Evolutionary conservation across 2,797 vertebrate genomes (phyloP).

Genomic region (Leptatherina wallacei): DNA sequence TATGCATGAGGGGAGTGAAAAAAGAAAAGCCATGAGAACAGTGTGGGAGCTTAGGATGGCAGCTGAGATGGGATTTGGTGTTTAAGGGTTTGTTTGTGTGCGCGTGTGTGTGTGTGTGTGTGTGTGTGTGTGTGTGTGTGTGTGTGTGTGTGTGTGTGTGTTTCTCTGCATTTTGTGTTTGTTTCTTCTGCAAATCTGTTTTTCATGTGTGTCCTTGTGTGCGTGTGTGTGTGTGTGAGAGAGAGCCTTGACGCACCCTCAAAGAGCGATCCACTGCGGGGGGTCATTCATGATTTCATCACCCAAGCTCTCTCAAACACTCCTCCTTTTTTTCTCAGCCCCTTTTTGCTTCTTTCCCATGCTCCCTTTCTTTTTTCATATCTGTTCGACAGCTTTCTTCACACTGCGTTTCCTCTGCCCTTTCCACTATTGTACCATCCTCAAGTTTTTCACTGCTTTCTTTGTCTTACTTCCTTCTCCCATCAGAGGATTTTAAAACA

Average conservation of each 20-base stretch:
- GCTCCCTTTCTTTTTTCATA: slow-evolving; percentile 60
- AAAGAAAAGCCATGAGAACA: slow-evolving; percentile 30
- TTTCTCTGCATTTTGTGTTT: slow-evolving; percentile 48
- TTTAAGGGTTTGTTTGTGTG: slow-evolving; percentile 23
- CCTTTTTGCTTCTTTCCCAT: slow-evolving; percentile 66
- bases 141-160: slow-evolving; percentile 13
- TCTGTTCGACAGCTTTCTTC: slow-evolving; percentile 61
- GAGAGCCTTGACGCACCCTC: slow-evolving; percentile 55
- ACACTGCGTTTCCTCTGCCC: slow-evolving; percentile 51
- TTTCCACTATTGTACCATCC: slow-evolving; percentile 37
- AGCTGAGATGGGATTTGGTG: slow-evolving; percentile 47
- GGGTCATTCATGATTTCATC: slow-evolving; percentile 76
- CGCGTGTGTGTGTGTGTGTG: slow-evolving; percentile 11
- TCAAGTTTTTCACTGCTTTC: slow-evolving; percentile 7
- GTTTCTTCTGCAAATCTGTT: slow-evolving; percentile 61
- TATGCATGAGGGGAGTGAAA: slow-evolving; percentile 33
- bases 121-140: slow-evolving; percentile 14
- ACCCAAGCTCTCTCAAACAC: slow-evolving; percentile 67
- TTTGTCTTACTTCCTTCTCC: slow-evolving; percentile 16
- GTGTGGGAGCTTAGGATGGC: slow-evolving; percentile 35
- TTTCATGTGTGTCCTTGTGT: slow-evolving; percentile 9
- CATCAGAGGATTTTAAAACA: slow-evolving; percentile 38
- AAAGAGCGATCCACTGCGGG: slow-evolving; percentile 62
- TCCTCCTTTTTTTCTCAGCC: slow-evolving; percentile 50
- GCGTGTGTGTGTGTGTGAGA: background rate